These are phyloP conservation scores for Palythoa heliodiscus DNA, from an alignment of 92 coral and sea anemone species.

Conservation along the genomic window DNA sequence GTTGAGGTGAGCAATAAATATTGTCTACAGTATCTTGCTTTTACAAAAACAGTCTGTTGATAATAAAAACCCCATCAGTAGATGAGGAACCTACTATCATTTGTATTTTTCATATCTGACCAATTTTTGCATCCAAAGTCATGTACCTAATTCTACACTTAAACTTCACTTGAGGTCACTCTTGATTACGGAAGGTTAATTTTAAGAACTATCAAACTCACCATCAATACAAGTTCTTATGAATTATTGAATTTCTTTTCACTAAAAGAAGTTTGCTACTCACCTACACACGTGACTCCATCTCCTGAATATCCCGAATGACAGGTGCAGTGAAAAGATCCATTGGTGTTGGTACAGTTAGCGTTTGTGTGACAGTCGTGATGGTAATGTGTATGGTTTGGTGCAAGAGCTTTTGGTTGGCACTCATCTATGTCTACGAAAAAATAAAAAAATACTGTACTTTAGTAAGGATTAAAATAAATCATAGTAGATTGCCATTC, in stretches of 20 bases:
- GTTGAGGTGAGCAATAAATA: too few relatives aligned
- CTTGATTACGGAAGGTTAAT: too few relatives aligned
- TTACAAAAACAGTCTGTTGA: too few relatives aligned
- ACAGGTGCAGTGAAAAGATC: conserved; percentile 91
- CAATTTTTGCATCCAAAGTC: too few relatives aligned
- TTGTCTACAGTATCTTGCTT: too few relatives aligned
- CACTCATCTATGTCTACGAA: neutral
- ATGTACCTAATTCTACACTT: too few relatives aligned
- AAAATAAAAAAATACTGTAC: neutral
- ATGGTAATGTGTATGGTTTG: neutral
- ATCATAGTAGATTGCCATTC: too few relatives aligned
- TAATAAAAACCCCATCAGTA: too few relatives aligned
- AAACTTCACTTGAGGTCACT: too few relatives aligned
- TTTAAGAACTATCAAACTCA: neutral
- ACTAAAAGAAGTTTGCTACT: neutral
- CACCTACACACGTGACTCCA: conserved; percentile 82
- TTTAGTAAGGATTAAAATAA: too few relatives aligned
- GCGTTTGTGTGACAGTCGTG: neutral
- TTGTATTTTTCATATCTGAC: too few relatives aligned
- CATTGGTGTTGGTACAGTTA: conserved; percentile 85
- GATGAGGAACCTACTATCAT: too few relatives aligned
- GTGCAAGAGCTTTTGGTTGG: neutral
- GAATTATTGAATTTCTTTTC: neutral
- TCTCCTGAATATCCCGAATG: conserved; percentile 80
- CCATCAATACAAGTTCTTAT: neutral